These are phyloP conservation scores for Parapristionchus giblindavisi DNA, from an alignment of 2,888 invertebrate species.

Conservation along the genomic window DNA sequence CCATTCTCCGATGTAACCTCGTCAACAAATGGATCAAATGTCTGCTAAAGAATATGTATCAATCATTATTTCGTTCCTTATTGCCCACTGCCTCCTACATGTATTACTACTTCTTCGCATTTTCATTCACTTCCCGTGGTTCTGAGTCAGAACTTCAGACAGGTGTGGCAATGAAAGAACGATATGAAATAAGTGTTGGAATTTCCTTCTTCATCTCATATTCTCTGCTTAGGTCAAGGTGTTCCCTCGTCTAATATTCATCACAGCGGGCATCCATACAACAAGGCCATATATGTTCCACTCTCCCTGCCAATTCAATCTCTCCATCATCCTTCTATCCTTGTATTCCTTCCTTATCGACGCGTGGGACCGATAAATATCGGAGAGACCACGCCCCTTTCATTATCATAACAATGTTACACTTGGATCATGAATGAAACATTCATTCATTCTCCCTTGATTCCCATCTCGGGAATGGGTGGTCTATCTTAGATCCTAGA, in stretches of 20 bases:
- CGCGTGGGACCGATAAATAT: slow-evolving; percentile 28
- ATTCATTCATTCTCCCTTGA: neutral
- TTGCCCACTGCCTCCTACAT: too few relatives aligned
- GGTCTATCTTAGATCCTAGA: neutral
- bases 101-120: too few relatives aligned
- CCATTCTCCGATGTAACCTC: too few relatives aligned
- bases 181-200: too few relatives aligned
- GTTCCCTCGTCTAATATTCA: neutral
- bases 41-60: too few relatives aligned
- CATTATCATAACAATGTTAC: neutral
- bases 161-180: too few relatives aligned
- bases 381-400: neutral
- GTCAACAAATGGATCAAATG: too few relatives aligned
- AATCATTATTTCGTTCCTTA: too few relatives aligned
- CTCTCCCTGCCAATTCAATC: neutral
- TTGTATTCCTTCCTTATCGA: neutral
- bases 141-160: too few relatives aligned
- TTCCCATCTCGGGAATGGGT: neutral
- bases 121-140: too few relatives aligned
- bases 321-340: neutral
- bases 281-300: neutral
- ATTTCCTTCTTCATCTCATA: too few relatives aligned
- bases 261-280: neutral
- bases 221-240: neutral
- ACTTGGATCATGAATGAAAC: neutral